Base-by-base conservation (phyloP, 2,113 vertebrate genomes). In the Tachysurus vachellii region DNA sequence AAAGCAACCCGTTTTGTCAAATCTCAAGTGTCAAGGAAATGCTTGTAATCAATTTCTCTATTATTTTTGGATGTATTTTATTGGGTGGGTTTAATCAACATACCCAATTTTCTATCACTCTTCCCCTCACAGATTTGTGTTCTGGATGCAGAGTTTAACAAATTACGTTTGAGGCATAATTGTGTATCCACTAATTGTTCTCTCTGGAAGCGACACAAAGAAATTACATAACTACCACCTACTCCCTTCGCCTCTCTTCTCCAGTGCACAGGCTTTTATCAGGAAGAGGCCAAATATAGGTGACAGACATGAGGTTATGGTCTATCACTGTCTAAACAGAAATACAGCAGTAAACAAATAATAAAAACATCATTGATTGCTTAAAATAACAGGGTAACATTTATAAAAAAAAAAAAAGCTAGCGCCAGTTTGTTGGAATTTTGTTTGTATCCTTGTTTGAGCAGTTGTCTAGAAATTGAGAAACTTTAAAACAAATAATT, bases 131-230 rank as follows among this genome's bases (percentile, higher is more conserved):
- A 76, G 77, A 64, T 88, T 87, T 86, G 90, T 92, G 88, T 82
- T 89, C 26, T 89, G 80, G 86, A 87, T 86, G 88, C 73, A 88
- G 85, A 84, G 57, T 82, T 87, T 23, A 76, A 90, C 89, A 83
- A 88, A 90, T 91, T 88, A 79, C 19, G 64, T 80, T 88, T 83
- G 89, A 68, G 83, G 77, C 83, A 89, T 85, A 91, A 84, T 84
- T 90, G 86, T 91, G 88, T 90, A 91, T 91, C 90, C 88, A 85
- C 85, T 75, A 57, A 92, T 92, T 93, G 91, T 93, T 92, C 80
- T 80, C 47, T 88, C 81, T 90, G 89, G 89, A 89, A 90, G 44
- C 7, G 62, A 92, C 88, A 94, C 92, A 94, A 93, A 92, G 91
- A 88, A 84, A 90, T 92, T 85, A 89, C 84, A 89, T 87, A 87